phyloP scores from a whole-genome alignment of 2,888 invertebrate genomes.

The Drosophila setosimentum region DNA sequence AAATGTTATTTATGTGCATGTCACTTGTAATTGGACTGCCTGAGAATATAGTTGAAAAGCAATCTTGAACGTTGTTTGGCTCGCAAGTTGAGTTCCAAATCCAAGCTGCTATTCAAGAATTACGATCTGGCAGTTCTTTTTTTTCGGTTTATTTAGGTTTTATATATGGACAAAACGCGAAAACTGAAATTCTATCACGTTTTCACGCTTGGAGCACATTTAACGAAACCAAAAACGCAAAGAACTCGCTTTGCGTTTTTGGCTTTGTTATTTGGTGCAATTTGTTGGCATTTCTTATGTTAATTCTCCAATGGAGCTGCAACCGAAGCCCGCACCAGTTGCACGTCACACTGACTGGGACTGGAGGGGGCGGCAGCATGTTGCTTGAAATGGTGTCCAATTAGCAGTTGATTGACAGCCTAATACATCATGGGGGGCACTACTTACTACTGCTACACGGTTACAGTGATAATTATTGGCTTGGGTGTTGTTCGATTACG shows the following conservation, averaged over 20 bases:
- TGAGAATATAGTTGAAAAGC: conserved; percentile 27
- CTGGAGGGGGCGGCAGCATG: neutral
- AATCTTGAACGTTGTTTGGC: conserved; percentile 33
- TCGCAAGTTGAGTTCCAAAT: conserved; percentile 60
- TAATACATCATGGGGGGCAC: conserved; percentile 44
- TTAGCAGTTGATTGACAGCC: conserved; percentile 63
- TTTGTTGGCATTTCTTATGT: conserved; percentile 68
- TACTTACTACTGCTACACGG: neutral
- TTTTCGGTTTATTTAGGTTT: conserved; percentile 8
- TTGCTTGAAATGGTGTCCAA: conserved; percentile 49
- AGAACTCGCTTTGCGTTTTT: conserved; percentile 51
- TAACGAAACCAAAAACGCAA: conserved; percentile 66
- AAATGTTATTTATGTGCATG: conserved; percentile 71
- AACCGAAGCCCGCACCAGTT: conserved; percentile 5
- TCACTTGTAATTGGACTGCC: conserved; percentile 67
- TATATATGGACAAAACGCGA: conserved; percentile 55
- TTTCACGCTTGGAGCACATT: conserved; percentile 72
- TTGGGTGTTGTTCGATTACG: conserved; percentile 29
- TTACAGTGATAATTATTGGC: conserved; percentile 26
- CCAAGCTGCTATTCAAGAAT: conserved; percentile 55
- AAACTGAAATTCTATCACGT: conserved; percentile 72
- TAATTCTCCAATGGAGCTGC: conserved; percentile 45
- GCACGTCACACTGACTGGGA: neutral
- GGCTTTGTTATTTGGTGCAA: conserved; percentile 76
- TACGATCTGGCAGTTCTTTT: conserved; percentile 52